Base-by-base conservation (phyloP, 23 tunicate species). In the Trididemnum clinides region DNA sequence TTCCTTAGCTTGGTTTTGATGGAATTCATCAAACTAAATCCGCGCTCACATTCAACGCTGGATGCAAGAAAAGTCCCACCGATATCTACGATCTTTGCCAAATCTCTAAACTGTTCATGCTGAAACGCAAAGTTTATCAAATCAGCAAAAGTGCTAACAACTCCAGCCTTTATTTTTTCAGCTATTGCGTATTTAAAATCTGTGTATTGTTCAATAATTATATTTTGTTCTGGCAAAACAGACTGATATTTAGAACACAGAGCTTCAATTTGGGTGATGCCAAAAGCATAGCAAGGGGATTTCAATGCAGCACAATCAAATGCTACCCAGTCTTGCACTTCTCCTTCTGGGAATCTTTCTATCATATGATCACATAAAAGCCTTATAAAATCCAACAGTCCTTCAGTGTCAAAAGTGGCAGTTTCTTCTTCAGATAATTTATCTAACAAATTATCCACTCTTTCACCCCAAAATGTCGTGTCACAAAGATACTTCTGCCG, bases 11-110 rank as follows among this genome's bases (percentile, higher is more conserved):
- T 10, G 66, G 66, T 59, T 59, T 59, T 59, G 25, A 59, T 59
- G 66, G 66, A 59, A 59, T 59, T 59, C 25, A 59, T 59, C 25
- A 59, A 59, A n/a, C 66, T 59, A 59, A 59, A 59, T n/a, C 66
- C 66, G 66, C 66, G 66, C 66, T 59, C 25, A 12, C 66, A 59
- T 59, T 59, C 66, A 59, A 59, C 25, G 66, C 66, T 59, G 66
- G 66, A 59, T 59, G 66, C 66, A 59, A 59, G 66, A n/a, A 59
- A 59, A 59, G 66, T 59, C 66, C 66, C 66, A 59, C 66, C 66
- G 25, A 59, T 10, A 59, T 59, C 66, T 59, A 44, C 54, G 15
- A 44, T 10, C 54, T 44, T 44, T 44, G 54, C 54, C 54, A 44
- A 44, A 7, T 44, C 54, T n/a, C 25, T 59, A 59, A 59, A 59